A percentile compares a stretch with the other conserved stretches of the same genome.
phyloP scores from a whole-genome alignment of 2,888 invertebrate species.

The Zygaena filipendulae region DNA sequence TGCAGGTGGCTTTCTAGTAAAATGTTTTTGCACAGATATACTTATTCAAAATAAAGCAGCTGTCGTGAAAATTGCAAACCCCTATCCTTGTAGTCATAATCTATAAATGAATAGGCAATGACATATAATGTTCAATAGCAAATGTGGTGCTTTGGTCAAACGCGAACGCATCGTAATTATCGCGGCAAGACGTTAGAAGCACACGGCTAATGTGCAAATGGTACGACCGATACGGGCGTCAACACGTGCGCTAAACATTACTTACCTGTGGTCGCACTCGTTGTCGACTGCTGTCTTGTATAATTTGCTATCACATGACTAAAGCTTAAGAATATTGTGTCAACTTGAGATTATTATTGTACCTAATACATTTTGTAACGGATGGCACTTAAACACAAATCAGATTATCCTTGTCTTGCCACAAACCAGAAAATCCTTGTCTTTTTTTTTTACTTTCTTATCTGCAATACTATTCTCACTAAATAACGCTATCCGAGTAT shows the following conservation, averaged over 20 bases:
- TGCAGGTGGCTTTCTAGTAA: conserved; percentile 57
- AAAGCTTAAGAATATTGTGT: no score
- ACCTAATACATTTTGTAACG: conserved; percentile 1
- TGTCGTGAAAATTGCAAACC: conserved; percentile 62
- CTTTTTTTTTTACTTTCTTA: no score
- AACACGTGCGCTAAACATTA: conserved; percentile 51
- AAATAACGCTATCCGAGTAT: no score
- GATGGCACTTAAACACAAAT: no score
- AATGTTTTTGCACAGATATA: conserved; percentile 63
- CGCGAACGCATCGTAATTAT: conserved; percentile 41
- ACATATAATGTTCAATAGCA: conserved; percentile 64
- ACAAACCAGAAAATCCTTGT: no score
- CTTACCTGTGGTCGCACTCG: no score
- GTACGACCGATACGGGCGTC: conserved; percentile 58
- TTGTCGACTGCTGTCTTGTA: no score
- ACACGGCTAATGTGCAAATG: conserved; percentile 24
- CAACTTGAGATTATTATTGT: no score
- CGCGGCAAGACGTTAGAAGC: conserved; percentile 41
- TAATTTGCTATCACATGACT: no score
- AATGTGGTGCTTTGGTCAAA: conserved; percentile 54
- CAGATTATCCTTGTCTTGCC: no score
- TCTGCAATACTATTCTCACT: no score
- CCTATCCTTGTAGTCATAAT: conserved; percentile 57
- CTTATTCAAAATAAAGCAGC: conserved; percentile 32
- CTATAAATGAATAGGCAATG: conserved; percentile 60